Percentiles rank a stretch among this genome's conserved stretches.
Evolutionary conservation across 2,113 vertebrate genomes (phyloP).

Genomic region (Platichthys stellatus): DNA sequence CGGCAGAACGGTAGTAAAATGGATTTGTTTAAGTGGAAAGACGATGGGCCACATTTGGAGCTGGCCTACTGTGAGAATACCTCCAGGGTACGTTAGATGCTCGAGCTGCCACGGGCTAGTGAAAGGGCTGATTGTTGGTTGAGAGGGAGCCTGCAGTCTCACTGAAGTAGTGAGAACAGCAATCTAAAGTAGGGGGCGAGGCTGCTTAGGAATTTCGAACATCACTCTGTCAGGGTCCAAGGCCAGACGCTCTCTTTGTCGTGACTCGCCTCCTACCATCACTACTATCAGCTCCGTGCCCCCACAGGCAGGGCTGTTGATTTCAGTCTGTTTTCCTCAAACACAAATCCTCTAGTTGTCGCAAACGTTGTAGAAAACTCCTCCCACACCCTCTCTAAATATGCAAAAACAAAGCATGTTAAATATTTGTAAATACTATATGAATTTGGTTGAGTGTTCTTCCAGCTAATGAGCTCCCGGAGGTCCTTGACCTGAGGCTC

Average conservation of each 20-base stretch:
- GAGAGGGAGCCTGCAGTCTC: constrained; percentile 50
- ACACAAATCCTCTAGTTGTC: constrained; percentile 1
- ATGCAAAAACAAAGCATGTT: constrained; percentile 21
- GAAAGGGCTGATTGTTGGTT: constrained; percentile 73
- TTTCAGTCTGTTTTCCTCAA: not conserved
- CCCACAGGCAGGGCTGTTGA: constrained; percentile 6
- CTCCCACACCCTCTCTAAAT: constrained; percentile 1
- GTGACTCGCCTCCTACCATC: constrained; percentile 53
- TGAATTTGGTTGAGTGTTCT: constrained; percentile 27
- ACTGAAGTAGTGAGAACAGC: constrained; percentile 43
- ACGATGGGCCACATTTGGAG: constrained; percentile 55
- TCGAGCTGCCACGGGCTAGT: constrained; percentile 52
- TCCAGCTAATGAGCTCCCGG: constrained; percentile 18
- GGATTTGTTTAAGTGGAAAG: constrained; percentile 64
- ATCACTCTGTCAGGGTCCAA: constrained; percentile 68
- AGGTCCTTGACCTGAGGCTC: constrained; percentile 6
- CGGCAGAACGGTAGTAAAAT: constrained; percentile 21
- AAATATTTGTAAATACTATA: constrained; percentile 41
- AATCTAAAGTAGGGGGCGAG: constrained; percentile 49
- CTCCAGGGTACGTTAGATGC: constrained; percentile 58
- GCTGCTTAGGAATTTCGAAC: constrained; percentile 73
- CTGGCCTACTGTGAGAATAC: constrained; percentile 57
- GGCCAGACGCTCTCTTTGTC: constrained; percentile 65
- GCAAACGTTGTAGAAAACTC: not conserved
- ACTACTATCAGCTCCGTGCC: not conserved